These are phyloP conservation scores for Mus pahari DNA, from an alignment of 2,113 vertebrate genomes.

Conservation along the genomic window DNA sequence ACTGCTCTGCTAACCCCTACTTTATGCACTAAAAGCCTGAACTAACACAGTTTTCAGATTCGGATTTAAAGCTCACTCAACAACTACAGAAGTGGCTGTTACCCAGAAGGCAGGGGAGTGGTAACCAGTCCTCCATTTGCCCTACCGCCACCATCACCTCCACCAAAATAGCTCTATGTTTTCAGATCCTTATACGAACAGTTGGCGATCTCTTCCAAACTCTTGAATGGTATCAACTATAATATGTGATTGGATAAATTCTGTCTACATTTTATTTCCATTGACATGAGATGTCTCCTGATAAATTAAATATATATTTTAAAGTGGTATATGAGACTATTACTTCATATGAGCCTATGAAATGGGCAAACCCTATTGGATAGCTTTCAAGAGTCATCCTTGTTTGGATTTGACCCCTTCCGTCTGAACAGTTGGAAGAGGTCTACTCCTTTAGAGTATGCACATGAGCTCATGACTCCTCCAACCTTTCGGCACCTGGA, in stretches of 20 bases:
- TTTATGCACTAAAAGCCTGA: background rate
- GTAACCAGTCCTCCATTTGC: rapidly evolving
- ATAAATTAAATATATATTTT: background rate
- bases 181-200: background rate
- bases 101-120: no score
- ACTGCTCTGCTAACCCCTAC: background rate
- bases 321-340: background rate
- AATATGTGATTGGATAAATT: background rate
- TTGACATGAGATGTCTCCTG: background rate
- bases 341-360: background rate
- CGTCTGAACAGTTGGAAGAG: conserved; percentile 18
- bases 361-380: background rate
- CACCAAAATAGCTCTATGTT: background rate
- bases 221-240: background rate
- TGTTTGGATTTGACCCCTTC: conserved; percentile 15
- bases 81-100: background rate
- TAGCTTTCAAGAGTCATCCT: background rate
- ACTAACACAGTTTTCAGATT: conserved; percentile 2
- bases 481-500: background rate
- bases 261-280: conserved; percentile 11
- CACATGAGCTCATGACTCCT: background rate
- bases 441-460: background rate
- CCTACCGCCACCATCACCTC: no score
- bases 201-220: background rate
- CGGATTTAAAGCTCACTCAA: background rate